Base-by-base conservation (phyloP, 2,888 invertebrate species). In the Brenthis ino region DNA sequence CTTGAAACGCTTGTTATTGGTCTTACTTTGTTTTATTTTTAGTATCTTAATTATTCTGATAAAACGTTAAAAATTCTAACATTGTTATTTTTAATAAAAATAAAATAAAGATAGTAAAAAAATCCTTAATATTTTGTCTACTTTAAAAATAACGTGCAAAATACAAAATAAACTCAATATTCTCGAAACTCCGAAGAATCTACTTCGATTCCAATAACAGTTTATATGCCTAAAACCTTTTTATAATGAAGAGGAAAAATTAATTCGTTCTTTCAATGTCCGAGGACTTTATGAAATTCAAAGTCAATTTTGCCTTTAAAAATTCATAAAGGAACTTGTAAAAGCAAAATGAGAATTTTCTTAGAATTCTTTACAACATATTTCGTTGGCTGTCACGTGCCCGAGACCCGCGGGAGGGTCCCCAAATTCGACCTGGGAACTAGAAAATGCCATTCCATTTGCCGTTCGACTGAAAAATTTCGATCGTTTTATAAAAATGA, bases 351-450 rank as follows among this genome's bases (percentile, higher is more conserved):
- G 75, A 69, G 72, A 78, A 80, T 78, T 79, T 79, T 77, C 71
- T 72, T 73, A 69, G 72, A 77, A 80, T 78, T 74, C 75, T 74
- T 70, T 71, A 67, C 72, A 74, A 78, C 72, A 76, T 78, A 78
- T 77, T 79, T 76, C 74, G 70, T 72, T 76, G 77, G 76, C 82
- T 79, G 82, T 82, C 84, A 84, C 84, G 82, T 80, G 69, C 78
- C 71, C 24, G 37, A 37, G 68, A 69, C 73, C 69, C 73, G 77
- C 77, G 60, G 74, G 79, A 82, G 77, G 75, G 75, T 77, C 74
- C 74, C 78, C 77, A 82, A 86, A 85, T 86, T 84, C 79, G 82
- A 76, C 81, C 79, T 74, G 86, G 84, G 83, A 84, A 72, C 78
- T 73, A 74, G 83, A 82, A 82, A 82, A 77, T 75, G 78, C 73